Percentiles rank a stretch among this genome's conserved stretches.
Conservation (phyloP, 1,140 invertebrate species). For the Drosophila bocki region DNA sequence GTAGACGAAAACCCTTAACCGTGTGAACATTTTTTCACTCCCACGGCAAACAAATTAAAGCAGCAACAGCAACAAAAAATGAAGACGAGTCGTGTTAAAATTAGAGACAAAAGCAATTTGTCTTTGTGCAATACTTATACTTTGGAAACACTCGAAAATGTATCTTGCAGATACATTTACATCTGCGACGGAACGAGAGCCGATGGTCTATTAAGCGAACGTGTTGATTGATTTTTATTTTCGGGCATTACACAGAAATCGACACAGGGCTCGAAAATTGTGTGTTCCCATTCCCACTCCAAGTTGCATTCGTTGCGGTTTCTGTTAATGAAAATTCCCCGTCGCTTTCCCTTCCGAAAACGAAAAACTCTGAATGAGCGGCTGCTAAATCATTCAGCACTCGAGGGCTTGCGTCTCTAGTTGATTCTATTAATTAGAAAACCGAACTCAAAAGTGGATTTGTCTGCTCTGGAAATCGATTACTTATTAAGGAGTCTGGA, state of each 20-base stretch:
- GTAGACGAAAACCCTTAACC: constrained; percentile 53
- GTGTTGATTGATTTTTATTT: constrained; percentile 83
- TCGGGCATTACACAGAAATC: constrained; percentile 51
- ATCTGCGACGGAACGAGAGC: constrained; percentile 28
- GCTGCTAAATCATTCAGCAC: constrained; percentile 77
- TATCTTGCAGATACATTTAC: constrained; percentile 80
- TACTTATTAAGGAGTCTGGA: constrained; percentile 47
- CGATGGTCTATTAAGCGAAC: constrained; percentile 63
- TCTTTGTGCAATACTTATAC: constrained; percentile 72
- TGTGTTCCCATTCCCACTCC: constrained; percentile 48
- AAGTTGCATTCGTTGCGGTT: constrained; percentile 38
- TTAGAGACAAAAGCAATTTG: constrained; percentile 81
- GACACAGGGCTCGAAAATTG: constrained; percentile 22
- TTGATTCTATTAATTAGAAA: constrained; percentile 72
- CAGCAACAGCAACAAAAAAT: constrained; percentile 20
- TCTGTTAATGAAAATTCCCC: constrained; percentile 47
- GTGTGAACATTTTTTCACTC: constrained; percentile 75
- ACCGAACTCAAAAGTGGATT: constrained; percentile 34
- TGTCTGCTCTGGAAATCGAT: constrained; percentile 25
- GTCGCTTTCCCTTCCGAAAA: neutral
- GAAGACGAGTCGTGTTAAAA: constrained; percentile 68
- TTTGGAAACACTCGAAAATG: constrained; percentile 36
- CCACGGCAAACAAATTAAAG: constrained; percentile 80
- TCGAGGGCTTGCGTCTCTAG: constrained; percentile 31
- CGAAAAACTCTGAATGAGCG: neutral